These are phyloP conservation scores for Drosophila robusta DNA, from an alignment of 2,888 invertebrate species.

Conservation along the genomic window DNA sequence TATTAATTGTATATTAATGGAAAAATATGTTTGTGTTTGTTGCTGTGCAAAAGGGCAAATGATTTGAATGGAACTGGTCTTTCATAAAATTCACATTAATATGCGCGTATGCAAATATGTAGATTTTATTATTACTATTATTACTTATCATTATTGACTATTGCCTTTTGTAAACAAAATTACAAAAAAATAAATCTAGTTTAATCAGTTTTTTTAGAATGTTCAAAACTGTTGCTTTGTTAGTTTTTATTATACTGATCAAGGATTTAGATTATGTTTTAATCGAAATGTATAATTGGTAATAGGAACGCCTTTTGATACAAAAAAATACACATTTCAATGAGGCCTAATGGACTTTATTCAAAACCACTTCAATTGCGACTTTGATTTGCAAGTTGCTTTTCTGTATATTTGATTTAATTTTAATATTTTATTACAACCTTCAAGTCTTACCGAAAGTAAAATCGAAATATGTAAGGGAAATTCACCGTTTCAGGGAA, in stretches of 20 bases:
- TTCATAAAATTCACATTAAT: background rate
- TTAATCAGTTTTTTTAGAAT: slow-evolving; percentile 18
- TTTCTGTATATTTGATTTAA: background rate
- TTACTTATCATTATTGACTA: slow-evolving; percentile 15
- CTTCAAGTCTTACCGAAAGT: too few species aligned
- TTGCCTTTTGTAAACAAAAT: slow-evolving; percentile 11
- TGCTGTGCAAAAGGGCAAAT: slow-evolving; percentile 42
- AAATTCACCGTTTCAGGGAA: too few species aligned
- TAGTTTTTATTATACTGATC: background rate
- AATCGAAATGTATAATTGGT: background rate
- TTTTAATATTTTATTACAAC: too few species aligned
- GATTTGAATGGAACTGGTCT: slow-evolving; percentile 37
- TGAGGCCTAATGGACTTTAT: background rate
- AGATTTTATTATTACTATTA: slow-evolving; percentile 1
- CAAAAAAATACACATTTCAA: background rate
- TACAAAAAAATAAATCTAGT: background rate
- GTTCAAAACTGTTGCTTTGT: background rate
- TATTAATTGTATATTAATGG: slow-evolving; percentile 66
- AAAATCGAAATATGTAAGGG: too few species aligned
- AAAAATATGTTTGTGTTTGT: slow-evolving; percentile 42
- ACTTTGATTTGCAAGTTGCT: too few species aligned
- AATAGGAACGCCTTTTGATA: background rate
- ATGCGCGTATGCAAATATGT: slow-evolving; percentile 13
- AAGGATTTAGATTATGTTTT: slow-evolving; percentile 3
- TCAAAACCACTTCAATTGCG: background rate